Conservation (phyloP, 2,113 vertebrate species). For the Mobula hypostoma region DNA sequence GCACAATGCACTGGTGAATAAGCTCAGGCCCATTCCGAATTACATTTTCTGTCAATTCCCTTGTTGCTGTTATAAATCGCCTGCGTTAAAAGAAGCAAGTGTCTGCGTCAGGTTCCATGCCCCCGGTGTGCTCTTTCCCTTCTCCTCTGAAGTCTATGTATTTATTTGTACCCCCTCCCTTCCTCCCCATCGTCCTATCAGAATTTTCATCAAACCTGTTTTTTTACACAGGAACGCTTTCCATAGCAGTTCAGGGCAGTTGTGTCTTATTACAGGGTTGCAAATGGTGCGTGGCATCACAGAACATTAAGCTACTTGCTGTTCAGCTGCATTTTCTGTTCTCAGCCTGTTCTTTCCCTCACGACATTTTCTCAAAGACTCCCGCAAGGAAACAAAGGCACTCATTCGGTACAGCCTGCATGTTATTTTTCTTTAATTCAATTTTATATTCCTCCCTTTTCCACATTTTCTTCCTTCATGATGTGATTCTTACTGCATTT, state of each 20-base stretch:
- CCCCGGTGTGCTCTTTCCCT: neutral
- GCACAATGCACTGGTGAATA: constrained; percentile 22
- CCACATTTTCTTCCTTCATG: neutral
- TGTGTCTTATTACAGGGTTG: constrained; percentile 29
- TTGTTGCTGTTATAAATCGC: constrained; percentile 30
- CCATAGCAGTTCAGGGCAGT: constrained; percentile 27
- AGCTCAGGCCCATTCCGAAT: neutral
- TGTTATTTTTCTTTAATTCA: constrained; percentile 3
- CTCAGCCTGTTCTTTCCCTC: constrained; percentile 27
- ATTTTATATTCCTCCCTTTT: neutral
- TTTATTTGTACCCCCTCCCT: neutral
- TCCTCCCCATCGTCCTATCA: neutral
- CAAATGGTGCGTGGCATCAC: constrained; percentile 33
- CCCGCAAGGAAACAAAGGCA: neutral
- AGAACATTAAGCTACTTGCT: constrained; percentile 32
- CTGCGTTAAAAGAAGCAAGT: neutral
- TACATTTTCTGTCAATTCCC: constrained; percentile 33
- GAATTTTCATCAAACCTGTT: constrained; percentile 7
- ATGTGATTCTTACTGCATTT: neutral
- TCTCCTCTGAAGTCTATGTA: neutral
- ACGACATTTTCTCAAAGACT: constrained; percentile 26
- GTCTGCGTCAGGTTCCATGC: neutral
- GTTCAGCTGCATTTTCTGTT: constrained; percentile 29
- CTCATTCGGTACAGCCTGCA: neutral
- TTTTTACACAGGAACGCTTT: constrained; percentile 15